Conservation (phyloP, 1,140 invertebrate genomes). For the Papilio helenus region DNA sequence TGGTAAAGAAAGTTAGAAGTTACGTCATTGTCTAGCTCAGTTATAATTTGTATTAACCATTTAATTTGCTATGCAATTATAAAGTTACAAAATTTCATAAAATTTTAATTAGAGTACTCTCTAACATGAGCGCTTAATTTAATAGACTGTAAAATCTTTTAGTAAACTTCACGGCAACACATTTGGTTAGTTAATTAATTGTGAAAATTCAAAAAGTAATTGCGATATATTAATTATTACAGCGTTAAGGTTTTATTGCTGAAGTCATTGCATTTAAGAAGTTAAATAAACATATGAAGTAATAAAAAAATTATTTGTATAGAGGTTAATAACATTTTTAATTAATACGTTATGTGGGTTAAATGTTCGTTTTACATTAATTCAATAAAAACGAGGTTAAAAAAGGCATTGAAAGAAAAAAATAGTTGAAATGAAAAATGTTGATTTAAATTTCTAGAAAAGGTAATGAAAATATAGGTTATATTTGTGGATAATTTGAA, state of each 20-base stretch:
- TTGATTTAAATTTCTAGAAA: too few species aligned
- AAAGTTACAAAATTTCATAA: neutral
- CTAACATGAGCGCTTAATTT: constrained; percentile 6
- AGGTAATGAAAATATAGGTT: too few species aligned
- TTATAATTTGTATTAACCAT: neutral
- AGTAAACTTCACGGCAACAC: neutral
- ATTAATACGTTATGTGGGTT: too few species aligned
- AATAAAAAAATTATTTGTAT: neutral
- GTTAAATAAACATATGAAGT: neutral
- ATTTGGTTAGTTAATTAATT: constrained; percentile 23
- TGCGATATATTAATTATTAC: neutral
- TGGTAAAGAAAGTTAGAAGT: too few species aligned
- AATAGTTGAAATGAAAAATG: too few species aligned
- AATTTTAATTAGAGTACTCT: constrained; percentile 4
- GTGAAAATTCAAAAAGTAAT: neutral
- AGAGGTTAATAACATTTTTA: too few species aligned
- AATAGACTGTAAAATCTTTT: constrained; percentile 20
- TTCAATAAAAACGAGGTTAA: too few species aligned
- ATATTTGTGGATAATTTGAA: too few species aligned
- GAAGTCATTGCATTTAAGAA: neutral
- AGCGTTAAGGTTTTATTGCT: neutral
- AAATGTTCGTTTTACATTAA: too few species aligned
- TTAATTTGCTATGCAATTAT: neutral
- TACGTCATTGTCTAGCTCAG: too few species aligned
- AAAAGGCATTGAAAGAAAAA: too few species aligned